Percentiles rank a stretch among this genome's conserved stretches.
phyloP scores from a whole-genome alignment of 2,113 vertebrate genomes.

The Perognathus longimembris region DNA sequence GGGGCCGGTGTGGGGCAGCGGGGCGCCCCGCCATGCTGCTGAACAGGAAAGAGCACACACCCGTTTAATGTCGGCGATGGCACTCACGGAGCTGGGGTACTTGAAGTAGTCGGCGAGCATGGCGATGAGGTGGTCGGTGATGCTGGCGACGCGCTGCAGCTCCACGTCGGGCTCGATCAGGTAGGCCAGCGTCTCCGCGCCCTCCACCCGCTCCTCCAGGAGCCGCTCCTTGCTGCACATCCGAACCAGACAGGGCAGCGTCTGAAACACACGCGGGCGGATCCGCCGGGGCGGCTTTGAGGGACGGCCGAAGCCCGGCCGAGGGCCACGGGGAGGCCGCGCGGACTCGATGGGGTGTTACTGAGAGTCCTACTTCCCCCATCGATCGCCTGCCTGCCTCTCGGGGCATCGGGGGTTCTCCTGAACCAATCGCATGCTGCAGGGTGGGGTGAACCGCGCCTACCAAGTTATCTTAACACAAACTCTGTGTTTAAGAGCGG shows the following conservation, averaged over 20 bases:
- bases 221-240: conserved; percentile 99
- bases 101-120: conserved; percentile 99
- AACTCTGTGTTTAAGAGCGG: not conserved
- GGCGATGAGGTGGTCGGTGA: conserved; percentile 96
- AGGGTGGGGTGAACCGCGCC: not conserved
- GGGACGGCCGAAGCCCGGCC: conserved; percentile 54
- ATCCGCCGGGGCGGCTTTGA: too few relatives aligned
- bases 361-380: conserved; percentile 25
- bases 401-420: conserved; percentile 6
- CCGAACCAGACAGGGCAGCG: conserved; percentile 96
- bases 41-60: conserved; percentile 84
- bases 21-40: conserved; percentile 32
- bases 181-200: conserved; percentile 97
- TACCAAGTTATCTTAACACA: conserved; percentile 31
- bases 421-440: too few relatives aligned
- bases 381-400: too few relatives aligned
- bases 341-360: not conserved
- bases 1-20: too few relatives aligned
- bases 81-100: conserved; percentile 98
- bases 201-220: conserved; percentile 97
- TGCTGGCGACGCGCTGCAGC: conserved; percentile 97
- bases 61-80: conserved; percentile 99
- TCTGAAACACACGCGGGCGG: conserved; percentile 88
- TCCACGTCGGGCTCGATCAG: conserved; percentile 98
- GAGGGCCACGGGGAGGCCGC: conserved; percentile 13